Conservation (phyloP, 2,113 vertebrate species). For the Nothobranchius kuhntae region DNA sequence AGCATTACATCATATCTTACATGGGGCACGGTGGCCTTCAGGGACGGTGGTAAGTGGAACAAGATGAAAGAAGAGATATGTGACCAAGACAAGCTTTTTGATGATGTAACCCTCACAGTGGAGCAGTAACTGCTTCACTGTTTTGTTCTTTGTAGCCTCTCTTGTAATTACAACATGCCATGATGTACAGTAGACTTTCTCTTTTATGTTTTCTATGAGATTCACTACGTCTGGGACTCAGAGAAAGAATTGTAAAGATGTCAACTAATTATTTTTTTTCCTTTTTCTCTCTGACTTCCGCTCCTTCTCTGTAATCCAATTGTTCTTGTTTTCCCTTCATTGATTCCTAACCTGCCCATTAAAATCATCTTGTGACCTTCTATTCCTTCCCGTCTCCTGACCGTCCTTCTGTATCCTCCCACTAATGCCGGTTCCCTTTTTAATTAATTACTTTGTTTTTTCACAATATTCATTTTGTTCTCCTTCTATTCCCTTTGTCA, state of each 20-base stretch:
- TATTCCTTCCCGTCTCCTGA: slow-evolving; percentile 51
- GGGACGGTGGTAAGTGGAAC: slow-evolving; percentile 33
- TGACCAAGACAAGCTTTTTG: slow-evolving; percentile 64
- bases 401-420: slow-evolving; percentile 31
- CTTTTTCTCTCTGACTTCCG: slow-evolving; percentile 46
- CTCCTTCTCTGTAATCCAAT: slow-evolving; percentile 45
- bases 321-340: slow-evolving; percentile 35
- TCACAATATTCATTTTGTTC: slow-evolving; percentile 8
- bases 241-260: slow-evolving; percentile 54
- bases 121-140: slow-evolving; percentile 75
- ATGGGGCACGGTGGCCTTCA: slow-evolving; percentile 41
- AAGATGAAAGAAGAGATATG: slow-evolving; percentile 77
- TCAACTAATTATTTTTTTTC: slow-evolving; percentile 58
- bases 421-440: slow-evolving; percentile 22
- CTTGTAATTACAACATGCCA: slow-evolving; percentile 68
- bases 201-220: slow-evolving; percentile 56
- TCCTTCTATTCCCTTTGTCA: slow-evolving; percentile 16
- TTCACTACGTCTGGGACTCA: slow-evolving; percentile 44
- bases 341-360: no score
- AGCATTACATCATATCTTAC: slow-evolving; percentile 1
- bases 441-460: slow-evolving; percentile 45
- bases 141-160: slow-evolving; percentile 72
- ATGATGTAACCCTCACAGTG: slow-evolving; percentile 77
- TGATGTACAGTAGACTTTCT: slow-evolving; percentile 59
- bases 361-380: slow-evolving; percentile 50